phyloP scores from a whole-genome alignment of 53 echinoderm and acorn worm genomes.

The Pentamera pediparva region DNA sequence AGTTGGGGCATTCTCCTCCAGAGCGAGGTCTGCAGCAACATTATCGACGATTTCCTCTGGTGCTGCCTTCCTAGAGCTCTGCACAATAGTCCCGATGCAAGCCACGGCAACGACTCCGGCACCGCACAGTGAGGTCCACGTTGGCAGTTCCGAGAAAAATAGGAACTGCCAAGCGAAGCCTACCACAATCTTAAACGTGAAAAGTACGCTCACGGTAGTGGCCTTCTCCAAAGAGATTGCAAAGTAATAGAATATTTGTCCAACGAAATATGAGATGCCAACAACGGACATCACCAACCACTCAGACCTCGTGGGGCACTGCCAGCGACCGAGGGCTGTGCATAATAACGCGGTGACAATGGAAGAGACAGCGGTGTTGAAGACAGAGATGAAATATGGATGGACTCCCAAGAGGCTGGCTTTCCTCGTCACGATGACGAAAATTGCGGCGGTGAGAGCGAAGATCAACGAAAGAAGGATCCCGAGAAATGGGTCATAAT shows the following conservation, averaged over 20 bases:
- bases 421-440: neutral
- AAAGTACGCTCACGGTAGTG: neutral
- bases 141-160: neutral
- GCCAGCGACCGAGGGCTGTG: neutral
- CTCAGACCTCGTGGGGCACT: neutral
- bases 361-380: neutral
- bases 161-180: conserved; percentile 7
- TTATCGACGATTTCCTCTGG: too few relatives aligned
- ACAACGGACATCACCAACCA: neutral
- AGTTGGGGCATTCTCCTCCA: too few relatives aligned
- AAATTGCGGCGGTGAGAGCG: neutral
- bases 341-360: neutral
- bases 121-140: neutral
- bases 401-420: neutral
- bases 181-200: neutral
- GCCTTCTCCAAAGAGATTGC: neutral
- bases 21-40: too few relatives aligned
- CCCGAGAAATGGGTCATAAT: neutral
- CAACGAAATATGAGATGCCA: neutral
- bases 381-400: neutral
- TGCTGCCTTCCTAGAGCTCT: too few relatives aligned
- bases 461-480: neutral
- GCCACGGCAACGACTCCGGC: conserved; percentile 1
- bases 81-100: neutral
- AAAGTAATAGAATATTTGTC: neutral